Conservation (phyloP, 2,888 invertebrate species). For the Epiblema foenella region DNA sequence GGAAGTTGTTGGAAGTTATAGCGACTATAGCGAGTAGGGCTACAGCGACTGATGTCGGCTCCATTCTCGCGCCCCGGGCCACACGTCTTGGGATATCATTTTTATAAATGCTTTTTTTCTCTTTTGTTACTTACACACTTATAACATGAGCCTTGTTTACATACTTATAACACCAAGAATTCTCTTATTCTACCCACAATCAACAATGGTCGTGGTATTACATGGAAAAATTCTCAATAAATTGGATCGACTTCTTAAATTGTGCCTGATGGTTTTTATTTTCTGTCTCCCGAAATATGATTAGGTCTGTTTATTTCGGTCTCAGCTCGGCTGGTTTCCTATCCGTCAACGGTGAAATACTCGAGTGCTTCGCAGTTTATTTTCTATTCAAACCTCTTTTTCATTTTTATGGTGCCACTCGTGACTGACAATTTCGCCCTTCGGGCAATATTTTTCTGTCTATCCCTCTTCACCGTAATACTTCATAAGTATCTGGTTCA, state of each 20-base stretch:
- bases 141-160: neutral
- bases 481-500: too few relatives aligned
- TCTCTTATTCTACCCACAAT: too few relatives aligned
- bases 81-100: constrained; percentile 9
- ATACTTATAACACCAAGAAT: too few relatives aligned
- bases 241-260: neutral
- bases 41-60: constrained; percentile 45
- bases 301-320: neutral
- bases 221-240: neutral
- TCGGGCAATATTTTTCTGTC: too few relatives aligned
- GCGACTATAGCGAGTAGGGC: constrained; percentile 54
- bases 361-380: too few relatives aligned
- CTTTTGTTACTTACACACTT: neutral
- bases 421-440: too few relatives aligned
- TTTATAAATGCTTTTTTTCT: constrained; percentile 2
- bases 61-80: neutral
- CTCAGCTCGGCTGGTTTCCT: neutral
- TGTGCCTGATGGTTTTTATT: neutral
- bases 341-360: too few relatives aligned
- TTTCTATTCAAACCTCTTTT: too few relatives aligned
- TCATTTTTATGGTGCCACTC: too few relatives aligned
- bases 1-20: constrained; percentile 66
- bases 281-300: neutral
- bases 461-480: too few relatives aligned
- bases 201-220: neutral